Evolutionary conservation across 2,888 invertebrate genomes (phyloP), one percentile per base, ranked within the genome.

Genomic region (Tinea trinotella): DNA sequence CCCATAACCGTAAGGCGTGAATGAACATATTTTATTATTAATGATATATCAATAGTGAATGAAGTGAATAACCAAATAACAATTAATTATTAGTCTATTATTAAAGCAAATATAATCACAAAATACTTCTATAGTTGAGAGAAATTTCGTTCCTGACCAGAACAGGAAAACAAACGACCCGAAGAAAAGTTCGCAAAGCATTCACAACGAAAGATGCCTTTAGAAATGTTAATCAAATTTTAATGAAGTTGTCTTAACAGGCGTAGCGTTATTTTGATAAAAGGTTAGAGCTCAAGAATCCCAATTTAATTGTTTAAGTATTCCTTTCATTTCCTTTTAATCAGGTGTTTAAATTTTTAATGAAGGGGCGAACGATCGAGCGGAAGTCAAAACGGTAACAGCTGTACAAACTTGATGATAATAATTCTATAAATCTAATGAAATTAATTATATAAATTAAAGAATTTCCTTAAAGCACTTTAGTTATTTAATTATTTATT

Each of bases 241-340:
- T 40, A 40, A 40, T 40, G 40, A 40, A 30, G 40, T 40, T 6
- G 40, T 40, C 40, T 40, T 3, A 40, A 30, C 30, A 30, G 30
- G 30, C 30, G 30, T 30, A 30, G 40, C 13, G 13, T 40, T 40
- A 40, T 30, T 30, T 30, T 30, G 30, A 30, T 30, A 30, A 30
- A 30, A 30, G 30, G 30, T 30, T 30, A 30, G 30, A 30, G 30
- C 30, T 30, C 30, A 30, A 30, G 30, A 30, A 30, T 30, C 7
- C 30, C 30, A 48, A 19, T 48, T 48, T 48, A 48, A 48, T 48
- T 48, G 20, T 48, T 48, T 7, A 48, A 40, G 40, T 40, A 48
- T 48, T 48, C 48, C 48, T 48, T 48, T 48, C 48, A 48, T 48
- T 48, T 48, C 48, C 48, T 19, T 48, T 48, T 18, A 48, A 48